phyloP scores from a whole-genome alignment of 2,888 invertebrate species.

The Eristalinus sepulchralis region DNA sequence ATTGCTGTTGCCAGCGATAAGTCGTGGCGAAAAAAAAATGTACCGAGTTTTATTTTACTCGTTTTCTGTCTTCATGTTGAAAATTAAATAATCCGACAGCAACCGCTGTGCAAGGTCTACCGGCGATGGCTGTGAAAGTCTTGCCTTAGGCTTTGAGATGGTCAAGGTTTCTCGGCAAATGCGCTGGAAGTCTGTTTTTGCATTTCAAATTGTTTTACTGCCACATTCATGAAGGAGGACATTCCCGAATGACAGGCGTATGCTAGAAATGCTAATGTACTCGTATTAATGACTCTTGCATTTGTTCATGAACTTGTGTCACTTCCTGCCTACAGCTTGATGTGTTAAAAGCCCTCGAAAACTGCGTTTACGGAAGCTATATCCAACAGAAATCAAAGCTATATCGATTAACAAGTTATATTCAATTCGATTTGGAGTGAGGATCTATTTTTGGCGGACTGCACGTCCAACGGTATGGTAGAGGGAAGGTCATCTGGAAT shows the following conservation, averaged over 20 bases:
- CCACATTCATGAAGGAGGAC: background rate
- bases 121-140: background rate
- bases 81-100: constrained; percentile 31
- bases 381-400: no score
- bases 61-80: background rate
- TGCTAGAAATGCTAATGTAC: background rate
- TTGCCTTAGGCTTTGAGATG: constrained; percentile 37
- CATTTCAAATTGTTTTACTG: background rate
- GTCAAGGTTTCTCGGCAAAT: constrained; percentile 33
- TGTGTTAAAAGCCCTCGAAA: no score
- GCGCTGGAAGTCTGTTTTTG: background rate
- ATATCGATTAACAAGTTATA: no score
- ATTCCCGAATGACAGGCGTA: background rate
- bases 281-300: background rate
- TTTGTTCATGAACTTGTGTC: background rate
- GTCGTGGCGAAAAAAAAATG: constrained; percentile 42
- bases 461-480: no score
- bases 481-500: no score
- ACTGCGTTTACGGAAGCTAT: no score
- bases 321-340: no score
- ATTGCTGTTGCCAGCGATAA: constrained; percentile 57
- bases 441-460: no score
- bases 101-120: constrained; percentile 38
- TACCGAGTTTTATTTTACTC: constrained; percentile 38
- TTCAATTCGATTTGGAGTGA: no score